A percentile compares a stretch with the other conserved stretches of the same genome.
These are phyloP conservation scores for Pristiophorus japonicus DNA, from an alignment of 2,113 vertebrate genomes.

Conservation along the genomic window DNA sequence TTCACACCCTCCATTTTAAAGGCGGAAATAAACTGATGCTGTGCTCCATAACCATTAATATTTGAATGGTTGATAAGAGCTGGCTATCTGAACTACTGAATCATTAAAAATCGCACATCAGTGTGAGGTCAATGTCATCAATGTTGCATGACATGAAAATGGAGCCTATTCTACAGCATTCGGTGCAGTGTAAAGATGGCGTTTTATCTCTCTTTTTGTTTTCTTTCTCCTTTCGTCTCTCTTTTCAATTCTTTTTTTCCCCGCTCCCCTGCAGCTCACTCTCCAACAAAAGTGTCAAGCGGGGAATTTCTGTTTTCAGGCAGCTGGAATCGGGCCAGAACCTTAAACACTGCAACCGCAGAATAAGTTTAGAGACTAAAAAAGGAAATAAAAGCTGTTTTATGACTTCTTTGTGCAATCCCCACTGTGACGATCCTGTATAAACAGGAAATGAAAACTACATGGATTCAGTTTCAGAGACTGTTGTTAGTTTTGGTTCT, in stretches of 20 bases:
- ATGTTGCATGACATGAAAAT: not conserved
- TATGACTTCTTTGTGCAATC: no score
- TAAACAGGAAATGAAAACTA: not conserved
- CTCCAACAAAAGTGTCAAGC: not conserved
- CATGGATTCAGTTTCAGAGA: not conserved
- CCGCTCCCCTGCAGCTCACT: not conserved
- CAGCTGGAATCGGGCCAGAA: no score
- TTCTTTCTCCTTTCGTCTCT: not conserved
- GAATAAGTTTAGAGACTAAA: not conserved
- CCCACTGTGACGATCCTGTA: no score
- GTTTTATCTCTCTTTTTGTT: not conserved
- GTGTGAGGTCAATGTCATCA: not conserved
- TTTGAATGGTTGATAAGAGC: not conserved
- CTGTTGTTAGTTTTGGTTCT: not conserved
- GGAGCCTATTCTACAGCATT: not conserved
- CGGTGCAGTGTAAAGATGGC: not conserved
- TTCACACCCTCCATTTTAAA: not conserved
- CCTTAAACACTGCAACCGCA: not conserved
- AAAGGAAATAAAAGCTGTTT: not conserved
- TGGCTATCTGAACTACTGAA: not conserved
- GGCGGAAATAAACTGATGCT: not conserved
- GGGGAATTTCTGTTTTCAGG: not conserved
- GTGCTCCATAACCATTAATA: not conserved
- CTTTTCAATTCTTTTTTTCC: not conserved
- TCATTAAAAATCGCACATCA: not conserved